These are phyloP conservation scores for Scomber scombrus DNA, from an alignment of 2,113 vertebrate genomes.

Conservation along the genomic window DNA sequence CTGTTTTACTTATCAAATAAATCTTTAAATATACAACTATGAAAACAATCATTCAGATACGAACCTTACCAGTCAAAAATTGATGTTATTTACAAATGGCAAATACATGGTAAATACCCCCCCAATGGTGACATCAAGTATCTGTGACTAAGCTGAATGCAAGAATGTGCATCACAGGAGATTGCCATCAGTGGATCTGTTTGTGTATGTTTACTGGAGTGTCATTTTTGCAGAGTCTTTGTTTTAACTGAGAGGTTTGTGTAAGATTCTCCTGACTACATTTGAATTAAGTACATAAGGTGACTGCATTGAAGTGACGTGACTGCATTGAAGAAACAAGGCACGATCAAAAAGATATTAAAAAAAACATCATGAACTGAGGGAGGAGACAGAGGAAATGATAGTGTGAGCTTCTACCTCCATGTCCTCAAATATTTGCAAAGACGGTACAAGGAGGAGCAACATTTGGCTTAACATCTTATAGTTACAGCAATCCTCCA, in stretches of 20 bases:
- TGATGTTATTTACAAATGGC: slow-evolving; percentile 74
- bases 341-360: slow-evolving; percentile 79
- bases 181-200: slow-evolving; percentile 76
- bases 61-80: slow-evolving; percentile 45
- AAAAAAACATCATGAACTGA: slow-evolving; percentile 50
- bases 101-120: slow-evolving; percentile 42
- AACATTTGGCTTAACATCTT: slow-evolving; percentile 58
- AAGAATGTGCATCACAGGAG: slow-evolving; percentile 72
- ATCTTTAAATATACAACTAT: slow-evolving; percentile 58
- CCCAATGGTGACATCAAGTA: slow-evolving; percentile 78
- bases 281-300: slow-evolving; percentile 80
- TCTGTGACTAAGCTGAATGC: slow-evolving; percentile 76
- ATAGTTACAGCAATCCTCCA: slow-evolving; percentile 28
- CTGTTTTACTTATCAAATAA: slow-evolving; percentile 32
- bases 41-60: slow-evolving; percentile 44
- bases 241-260: slow-evolving; percentile 60
- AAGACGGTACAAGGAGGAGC: slow-evolving; percentile 52
- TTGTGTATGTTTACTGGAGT: slow-evolving; percentile 58
- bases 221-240: slow-evolving; percentile 74
- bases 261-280: slow-evolving; percentile 63
- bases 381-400: slow-evolving; percentile 31
- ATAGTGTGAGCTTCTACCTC: slow-evolving; percentile 27
- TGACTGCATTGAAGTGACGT: slow-evolving; percentile 78
- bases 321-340: slow-evolving; percentile 82
- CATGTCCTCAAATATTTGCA: slow-evolving; percentile 35